These are phyloP conservation scores for Acyrthosiphon pisum DNA, from an alignment of 1,140 invertebrate genomes.

Conservation along the genomic window DNA sequence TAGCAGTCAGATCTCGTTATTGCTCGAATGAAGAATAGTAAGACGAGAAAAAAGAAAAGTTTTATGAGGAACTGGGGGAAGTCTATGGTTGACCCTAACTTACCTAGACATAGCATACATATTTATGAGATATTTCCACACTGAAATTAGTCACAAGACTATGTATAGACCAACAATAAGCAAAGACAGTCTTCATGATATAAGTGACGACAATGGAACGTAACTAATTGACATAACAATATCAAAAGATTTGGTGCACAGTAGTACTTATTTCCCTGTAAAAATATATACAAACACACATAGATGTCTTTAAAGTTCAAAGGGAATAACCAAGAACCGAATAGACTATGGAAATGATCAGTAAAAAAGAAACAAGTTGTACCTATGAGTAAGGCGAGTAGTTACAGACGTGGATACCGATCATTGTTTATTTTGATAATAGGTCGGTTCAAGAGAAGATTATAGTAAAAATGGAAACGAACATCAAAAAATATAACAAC, in stretches of 20 bases:
- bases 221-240: not conserved
- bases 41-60: too few relatives aligned
- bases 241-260: not conserved
- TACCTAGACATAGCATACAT: too few relatives aligned
- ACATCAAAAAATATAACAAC: not conserved
- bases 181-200: not conserved
- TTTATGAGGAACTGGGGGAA: too few relatives aligned
- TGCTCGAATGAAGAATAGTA: too few relatives aligned
- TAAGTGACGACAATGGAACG: not conserved
- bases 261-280: conserved; percentile 52
- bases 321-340: conserved; percentile 58
- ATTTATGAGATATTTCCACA: too few relatives aligned
- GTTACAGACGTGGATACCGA: not conserved
- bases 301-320: conserved; percentile 54
- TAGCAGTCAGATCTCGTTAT: too few relatives aligned
- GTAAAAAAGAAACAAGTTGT: not conserved
- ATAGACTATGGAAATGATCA: conserved; percentile 59
- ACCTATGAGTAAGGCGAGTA: not conserved
- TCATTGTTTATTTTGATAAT: not conserved
- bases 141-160: too few relatives aligned
- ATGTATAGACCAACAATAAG: not conserved
- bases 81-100: too few relatives aligned
- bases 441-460: not conserved
- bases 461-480: not conserved
- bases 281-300: conserved; percentile 59